Conservation (phyloP, 1,140 invertebrate genomes). For the Myzus persicae region DNA sequence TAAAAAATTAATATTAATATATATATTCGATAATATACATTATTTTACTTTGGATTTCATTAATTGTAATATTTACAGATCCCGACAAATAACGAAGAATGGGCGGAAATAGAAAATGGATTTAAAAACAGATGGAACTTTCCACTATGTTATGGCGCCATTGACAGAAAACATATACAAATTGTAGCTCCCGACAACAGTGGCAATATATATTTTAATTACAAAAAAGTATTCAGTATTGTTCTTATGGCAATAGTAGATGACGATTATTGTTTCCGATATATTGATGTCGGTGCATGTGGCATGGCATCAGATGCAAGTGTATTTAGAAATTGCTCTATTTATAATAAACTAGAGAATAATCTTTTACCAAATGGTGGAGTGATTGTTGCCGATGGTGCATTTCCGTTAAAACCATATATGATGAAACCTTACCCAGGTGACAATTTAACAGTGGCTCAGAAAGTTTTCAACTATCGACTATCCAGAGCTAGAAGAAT, state of each 20-base stretch:
- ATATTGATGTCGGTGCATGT: conserved; percentile 62
- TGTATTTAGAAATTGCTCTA: conserved; percentile 61
- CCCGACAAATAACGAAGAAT: conserved; percentile 60
- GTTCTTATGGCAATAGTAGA: conserved; percentile 64
- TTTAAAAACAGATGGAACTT: conserved; percentile 66
- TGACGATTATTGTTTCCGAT: conserved; percentile 63
- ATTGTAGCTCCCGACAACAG: conserved; percentile 62
- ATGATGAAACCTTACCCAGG: conserved; percentile 56
- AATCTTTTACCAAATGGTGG: conserved; percentile 39
- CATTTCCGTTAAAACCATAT: conserved; percentile 57
- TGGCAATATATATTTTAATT: conserved; percentile 63
- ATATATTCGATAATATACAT: conserved; percentile 32
- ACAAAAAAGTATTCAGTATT: conserved; percentile 66
- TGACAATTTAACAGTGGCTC: conserved; percentile 56
- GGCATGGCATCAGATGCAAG: conserved; percentile 63
- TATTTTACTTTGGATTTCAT: conserved; percentile 33
- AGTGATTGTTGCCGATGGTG: conserved; percentile 58
- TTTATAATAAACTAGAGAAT: conserved; percentile 61
- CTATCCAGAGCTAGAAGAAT: conserved; percentile 48
- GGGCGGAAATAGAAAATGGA: conserved; percentile 61
- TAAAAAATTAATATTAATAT: conserved; percentile 19
- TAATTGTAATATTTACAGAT: conserved; percentile 59
- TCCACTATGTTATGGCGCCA: conserved; percentile 65
- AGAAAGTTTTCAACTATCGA: conserved; percentile 65
- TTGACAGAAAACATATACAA: conserved; percentile 66